phyloP scores from a whole-genome alignment of 2,113 vertebrate species.

The Thalassarche chlororhynchos region DNA sequence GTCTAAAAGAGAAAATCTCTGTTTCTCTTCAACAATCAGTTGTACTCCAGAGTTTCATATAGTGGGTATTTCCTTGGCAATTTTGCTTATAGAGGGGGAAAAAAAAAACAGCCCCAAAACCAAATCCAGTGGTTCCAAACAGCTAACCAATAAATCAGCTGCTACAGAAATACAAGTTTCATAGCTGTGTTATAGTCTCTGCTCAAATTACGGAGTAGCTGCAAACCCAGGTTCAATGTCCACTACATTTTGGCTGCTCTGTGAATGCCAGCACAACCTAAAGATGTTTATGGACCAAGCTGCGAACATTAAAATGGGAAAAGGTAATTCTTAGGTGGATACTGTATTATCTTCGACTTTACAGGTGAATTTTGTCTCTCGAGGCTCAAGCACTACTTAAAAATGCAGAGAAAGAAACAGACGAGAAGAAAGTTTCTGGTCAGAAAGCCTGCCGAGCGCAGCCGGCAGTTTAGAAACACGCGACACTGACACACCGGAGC shows the following conservation, averaged over 20 bases:
- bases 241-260: not conserved
- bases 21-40: not conserved
- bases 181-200: not conserved
- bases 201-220: not conserved
- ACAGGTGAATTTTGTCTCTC: not conserved
- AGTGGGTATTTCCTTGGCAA: not conserved
- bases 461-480: no score
- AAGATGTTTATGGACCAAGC: not conserved
- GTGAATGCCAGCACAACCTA: not conserved
- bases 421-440: not conserved
- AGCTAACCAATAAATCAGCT: not conserved
- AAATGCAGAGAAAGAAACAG: not conserved
- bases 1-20: not conserved
- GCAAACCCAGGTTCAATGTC: not conserved
- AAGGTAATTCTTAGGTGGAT: not conserved
- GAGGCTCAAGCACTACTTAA: not conserved
- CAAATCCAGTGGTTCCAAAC: not conserved
- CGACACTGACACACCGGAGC: no score
- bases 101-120: not conserved
- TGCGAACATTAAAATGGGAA: accelerated
- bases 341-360: not conserved
- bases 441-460: no score
- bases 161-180: not conserved
- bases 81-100: accelerated
- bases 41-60: not conserved